These are phyloP conservation scores for Meghimatium bilineatum DNA, from an alignment of 2,888 invertebrate genomes.

Conservation along the genomic window DNA sequence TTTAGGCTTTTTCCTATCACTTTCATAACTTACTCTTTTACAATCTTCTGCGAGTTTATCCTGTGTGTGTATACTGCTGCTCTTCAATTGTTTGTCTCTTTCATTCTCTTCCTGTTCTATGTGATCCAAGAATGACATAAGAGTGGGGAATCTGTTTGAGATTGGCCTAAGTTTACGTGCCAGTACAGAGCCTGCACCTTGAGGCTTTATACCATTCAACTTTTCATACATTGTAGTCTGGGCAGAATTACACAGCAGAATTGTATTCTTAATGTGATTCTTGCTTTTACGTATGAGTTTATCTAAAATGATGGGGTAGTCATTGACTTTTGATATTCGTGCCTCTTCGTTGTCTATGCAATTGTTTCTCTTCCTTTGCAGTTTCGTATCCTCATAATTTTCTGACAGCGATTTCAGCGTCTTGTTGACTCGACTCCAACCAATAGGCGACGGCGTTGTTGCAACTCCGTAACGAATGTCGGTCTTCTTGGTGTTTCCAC, in stretches of 20 bases:
- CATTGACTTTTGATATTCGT: neutral
- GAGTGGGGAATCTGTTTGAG: neutral
- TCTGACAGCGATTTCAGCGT: neutral
- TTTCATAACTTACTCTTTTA: neutral
- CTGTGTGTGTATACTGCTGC: neutral
- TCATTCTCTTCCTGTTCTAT: slow-evolving; percentile 8
- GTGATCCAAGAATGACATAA: slow-evolving; percentile 32
- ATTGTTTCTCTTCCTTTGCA: neutral
- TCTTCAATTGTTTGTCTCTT: neutral
- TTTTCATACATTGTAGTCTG: slow-evolving; percentile 14
- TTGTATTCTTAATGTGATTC: slow-evolving; percentile 1
- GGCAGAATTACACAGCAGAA: slow-evolving; percentile 13
- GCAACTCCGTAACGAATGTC: neutral
- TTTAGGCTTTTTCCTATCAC: neutral
- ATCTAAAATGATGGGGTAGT: slow-evolving; percentile 3
- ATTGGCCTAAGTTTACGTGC: neutral
- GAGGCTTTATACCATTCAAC: neutral
- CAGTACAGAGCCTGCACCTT: slow-evolving; percentile 10
- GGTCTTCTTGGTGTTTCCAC: neutral
- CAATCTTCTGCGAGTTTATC: neutral
- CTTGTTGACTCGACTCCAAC: neutral
- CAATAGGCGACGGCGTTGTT: neutral
- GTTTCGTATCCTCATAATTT: neutral
- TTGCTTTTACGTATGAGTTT: slow-evolving; percentile 15
- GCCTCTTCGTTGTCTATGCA: neutral